A percentile compares a stretch with the other conserved stretches of the same genome.
Evolutionary conservation across 2,113 vertebrate genomes (phyloP).

Genomic region (Elachura formosa): DNA sequence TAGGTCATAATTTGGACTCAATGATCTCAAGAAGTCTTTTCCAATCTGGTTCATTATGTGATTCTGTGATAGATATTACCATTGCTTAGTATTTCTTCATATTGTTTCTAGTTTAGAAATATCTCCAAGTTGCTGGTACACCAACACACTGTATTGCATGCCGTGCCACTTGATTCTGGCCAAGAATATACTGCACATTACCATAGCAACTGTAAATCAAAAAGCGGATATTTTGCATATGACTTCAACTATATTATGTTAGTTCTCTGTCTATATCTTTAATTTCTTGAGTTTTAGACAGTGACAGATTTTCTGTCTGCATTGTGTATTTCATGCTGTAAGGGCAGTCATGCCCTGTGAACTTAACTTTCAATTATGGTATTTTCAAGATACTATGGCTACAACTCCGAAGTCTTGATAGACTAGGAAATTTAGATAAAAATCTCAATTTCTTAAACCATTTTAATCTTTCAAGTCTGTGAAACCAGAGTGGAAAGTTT

Average conservation of each 20-base stretch:
- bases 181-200: not conserved
- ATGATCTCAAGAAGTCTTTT: not conserved
- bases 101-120: not conserved
- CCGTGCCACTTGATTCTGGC: not conserved
- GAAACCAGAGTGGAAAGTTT: not conserved
- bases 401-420: not conserved
- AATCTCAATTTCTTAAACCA: not conserved
- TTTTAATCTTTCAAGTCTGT: not conserved
- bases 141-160: not conserved
- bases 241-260: not conserved
- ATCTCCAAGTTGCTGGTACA: not conserved
- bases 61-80: not conserved
- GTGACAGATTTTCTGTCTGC: not conserved
- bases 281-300: not conserved
- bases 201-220: not conserved
- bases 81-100: not conserved
- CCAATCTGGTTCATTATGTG: not conserved
- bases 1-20: rapidly evolving
- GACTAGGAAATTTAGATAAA: not conserved
- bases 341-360: not conserved
- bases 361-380: not conserved
- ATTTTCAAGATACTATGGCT: not conserved
- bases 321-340: not conserved
- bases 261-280: not conserved
- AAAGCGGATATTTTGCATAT: not conserved